phyloP scores from a whole-genome alignment of 2,113 vertebrate species.

The Antechinus stuartii region DNA sequence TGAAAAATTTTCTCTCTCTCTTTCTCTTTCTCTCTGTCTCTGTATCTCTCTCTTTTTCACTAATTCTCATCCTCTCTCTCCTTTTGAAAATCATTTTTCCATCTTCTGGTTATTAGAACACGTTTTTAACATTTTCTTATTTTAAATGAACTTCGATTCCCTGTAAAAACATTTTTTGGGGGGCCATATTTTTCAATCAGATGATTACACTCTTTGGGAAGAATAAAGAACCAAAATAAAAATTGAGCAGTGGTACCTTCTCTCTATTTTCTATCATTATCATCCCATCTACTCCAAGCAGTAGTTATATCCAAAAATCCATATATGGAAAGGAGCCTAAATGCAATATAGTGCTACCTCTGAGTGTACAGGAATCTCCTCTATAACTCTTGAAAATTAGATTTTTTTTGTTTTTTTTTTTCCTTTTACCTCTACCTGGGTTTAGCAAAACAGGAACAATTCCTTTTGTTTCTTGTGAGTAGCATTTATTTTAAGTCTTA shows the following conservation, averaged over 20 bases:
- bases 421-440: not conserved
- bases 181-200: not conserved
- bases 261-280: not conserved
- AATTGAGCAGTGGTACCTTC: not conserved
- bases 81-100: no score
- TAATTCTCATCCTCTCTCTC: no score
- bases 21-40: no score
- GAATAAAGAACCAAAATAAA: not conserved
- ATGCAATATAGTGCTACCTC: not conserved
- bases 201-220: not conserved
- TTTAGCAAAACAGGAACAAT: not conserved
- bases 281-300: not conserved
- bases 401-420: no score
- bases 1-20: not conserved
- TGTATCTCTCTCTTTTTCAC: no score
- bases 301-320: not conserved
- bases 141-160: not conserved
- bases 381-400: not conserved
- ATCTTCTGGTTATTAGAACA: no score
- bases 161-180: not conserved
- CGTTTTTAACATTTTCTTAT: not conserved
- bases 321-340: not conserved
- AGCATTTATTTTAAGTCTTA: not conserved
- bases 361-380: not conserved
- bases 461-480: not conserved